Percentiles rank a stretch among this genome's conserved stretches.
Evolutionary conservation across 1,140 invertebrate genomes (phyloP).

Genomic region (Gryllus bimaculatus): DNA sequence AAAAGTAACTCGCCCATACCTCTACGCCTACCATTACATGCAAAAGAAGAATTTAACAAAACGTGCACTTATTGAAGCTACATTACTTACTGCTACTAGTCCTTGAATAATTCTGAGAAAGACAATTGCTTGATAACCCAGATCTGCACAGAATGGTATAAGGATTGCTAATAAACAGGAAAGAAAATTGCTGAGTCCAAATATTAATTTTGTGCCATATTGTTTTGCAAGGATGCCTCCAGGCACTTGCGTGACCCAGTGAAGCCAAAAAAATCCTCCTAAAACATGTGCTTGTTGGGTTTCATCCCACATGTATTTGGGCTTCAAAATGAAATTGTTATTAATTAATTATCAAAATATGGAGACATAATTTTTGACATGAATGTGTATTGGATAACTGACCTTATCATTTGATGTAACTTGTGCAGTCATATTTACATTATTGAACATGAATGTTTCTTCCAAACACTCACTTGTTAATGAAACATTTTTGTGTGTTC

Average conservation of each 20-base stretch:
- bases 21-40: too few relatives aligned
- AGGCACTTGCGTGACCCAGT: constrained; percentile 62
- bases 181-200: constrained; percentile 56
- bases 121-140: constrained; percentile 49
- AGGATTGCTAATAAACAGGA: constrained; percentile 59
- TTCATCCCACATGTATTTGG: constrained; percentile 52
- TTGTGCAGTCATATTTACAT: neutral
- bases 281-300: constrained; percentile 54
- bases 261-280: constrained; percentile 65
- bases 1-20: neutral
- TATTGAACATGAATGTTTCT: neutral
- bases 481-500: neutral
- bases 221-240: constrained; percentile 59
- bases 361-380: neutral
- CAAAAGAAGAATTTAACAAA: too few relatives aligned
- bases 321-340: neutral
- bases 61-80: neutral
- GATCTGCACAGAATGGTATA: constrained; percentile 53
- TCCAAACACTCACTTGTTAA: neutral
- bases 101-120: constrained; percentile 59
- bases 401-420: neutral
- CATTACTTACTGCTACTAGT: constrained; percentile 54
- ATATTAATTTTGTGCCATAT: constrained; percentile 61
- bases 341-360: neutral
- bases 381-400: neutral